phyloP scores from a whole-genome alignment of 2,113 vertebrate genomes.

The Alouatta palliata region DNA sequence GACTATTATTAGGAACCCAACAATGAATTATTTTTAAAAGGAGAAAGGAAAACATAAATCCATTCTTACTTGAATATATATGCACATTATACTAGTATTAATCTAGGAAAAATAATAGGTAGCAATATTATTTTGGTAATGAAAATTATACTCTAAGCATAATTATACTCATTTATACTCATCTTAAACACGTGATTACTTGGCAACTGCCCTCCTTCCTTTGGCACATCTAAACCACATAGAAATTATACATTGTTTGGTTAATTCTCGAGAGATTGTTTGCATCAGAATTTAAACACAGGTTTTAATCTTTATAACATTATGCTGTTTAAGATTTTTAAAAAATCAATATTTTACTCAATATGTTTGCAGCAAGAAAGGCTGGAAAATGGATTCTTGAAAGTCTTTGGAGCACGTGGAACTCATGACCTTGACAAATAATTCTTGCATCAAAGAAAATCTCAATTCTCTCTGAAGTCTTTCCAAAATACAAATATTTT shows the following conservation, averaged over 20 bases:
- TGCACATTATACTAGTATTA: constrained; percentile 78
- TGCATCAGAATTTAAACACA: constrained; percentile 70
- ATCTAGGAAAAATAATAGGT: constrained; percentile 77
- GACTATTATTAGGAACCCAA: constrained; percentile 63
- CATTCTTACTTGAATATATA: constrained; percentile 79
- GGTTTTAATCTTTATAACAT: constrained; percentile 71
- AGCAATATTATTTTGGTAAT: constrained; percentile 82
- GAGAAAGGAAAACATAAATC: constrained; percentile 65
- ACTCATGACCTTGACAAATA: constrained; percentile 79
- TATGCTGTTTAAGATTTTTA: constrained; percentile 67
- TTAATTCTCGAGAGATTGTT: constrained; percentile 52
- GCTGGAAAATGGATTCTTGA: constrained; percentile 59
- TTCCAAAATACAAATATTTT: constrained; percentile 81
- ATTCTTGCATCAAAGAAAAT: constrained; percentile 78
- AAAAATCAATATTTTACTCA: constrained; percentile 74
- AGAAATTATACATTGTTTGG: constrained; percentile 70
- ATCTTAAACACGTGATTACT: constrained; percentile 71
- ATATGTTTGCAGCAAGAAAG: constrained; percentile 75
- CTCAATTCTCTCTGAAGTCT: constrained; percentile 72
- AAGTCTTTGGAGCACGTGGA: constrained; percentile 71
- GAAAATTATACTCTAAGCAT: constrained; percentile 81
- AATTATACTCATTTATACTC: too few species aligned
- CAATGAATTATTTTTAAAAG: constrained; percentile 53
- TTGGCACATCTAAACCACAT: constrained; percentile 77
- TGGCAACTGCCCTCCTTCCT: constrained; percentile 58